Conservation (phyloP, 2,888 invertebrate genomes). For the Drosophila neutralis region DNA sequence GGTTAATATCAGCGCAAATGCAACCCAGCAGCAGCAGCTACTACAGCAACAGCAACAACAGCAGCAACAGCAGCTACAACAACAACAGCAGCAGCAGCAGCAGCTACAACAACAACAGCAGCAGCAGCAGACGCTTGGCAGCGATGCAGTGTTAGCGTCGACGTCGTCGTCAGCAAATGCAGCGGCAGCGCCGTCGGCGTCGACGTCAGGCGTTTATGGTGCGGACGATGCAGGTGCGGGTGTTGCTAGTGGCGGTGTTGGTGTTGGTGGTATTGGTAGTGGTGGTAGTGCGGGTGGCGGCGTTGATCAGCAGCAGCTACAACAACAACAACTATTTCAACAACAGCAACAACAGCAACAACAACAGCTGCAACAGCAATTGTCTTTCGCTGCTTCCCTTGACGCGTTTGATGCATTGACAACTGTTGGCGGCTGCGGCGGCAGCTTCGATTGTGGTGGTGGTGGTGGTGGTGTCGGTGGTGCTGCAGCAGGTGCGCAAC, state of each 20-base stretch:
- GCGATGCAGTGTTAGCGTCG: slow-evolving; percentile 46
- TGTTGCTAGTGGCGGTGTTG: slow-evolving; percentile 59
- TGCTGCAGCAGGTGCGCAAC: slow-evolving; percentile 68
- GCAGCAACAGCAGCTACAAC: slow-evolving; percentile 44
- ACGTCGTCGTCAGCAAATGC: slow-evolving; percentile 49
- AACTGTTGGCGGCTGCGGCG: slow-evolving; percentile 32
- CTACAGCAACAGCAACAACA: slow-evolving; percentile 39
- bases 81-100: slow-evolving; percentile 9
- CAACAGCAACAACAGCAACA: slow-evolving; percentile 27
- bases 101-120: slow-evolving; percentile 22
- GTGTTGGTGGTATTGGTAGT: slow-evolving; percentile 58
- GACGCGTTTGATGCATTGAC: slow-evolving; percentile 47
- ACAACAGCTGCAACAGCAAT: slow-evolving; percentile 30
- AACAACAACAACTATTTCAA: slow-evolving; percentile 31
- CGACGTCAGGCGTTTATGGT: slow-evolving; percentile 65
- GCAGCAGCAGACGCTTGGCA: slow-evolving; percentile 39
- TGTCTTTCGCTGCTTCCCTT: slow-evolving; percentile 36
- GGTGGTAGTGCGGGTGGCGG: slow-evolving; percentile 50
- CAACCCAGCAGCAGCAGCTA: slow-evolving; percentile 44
- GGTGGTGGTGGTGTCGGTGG: slow-evolving; percentile 34
- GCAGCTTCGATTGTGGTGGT: slow-evolving; percentile 17
- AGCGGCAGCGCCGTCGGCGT: slow-evolving; percentile 42
- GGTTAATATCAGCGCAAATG: slow-evolving; percentile 45
- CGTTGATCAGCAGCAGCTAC: slow-evolving; percentile 47
- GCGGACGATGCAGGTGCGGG: slow-evolving; percentile 78